Evolutionary conservation across 2,797 vertebrate species (phyloP).

Genomic region (Champsocephalus gunnari): DNA sequence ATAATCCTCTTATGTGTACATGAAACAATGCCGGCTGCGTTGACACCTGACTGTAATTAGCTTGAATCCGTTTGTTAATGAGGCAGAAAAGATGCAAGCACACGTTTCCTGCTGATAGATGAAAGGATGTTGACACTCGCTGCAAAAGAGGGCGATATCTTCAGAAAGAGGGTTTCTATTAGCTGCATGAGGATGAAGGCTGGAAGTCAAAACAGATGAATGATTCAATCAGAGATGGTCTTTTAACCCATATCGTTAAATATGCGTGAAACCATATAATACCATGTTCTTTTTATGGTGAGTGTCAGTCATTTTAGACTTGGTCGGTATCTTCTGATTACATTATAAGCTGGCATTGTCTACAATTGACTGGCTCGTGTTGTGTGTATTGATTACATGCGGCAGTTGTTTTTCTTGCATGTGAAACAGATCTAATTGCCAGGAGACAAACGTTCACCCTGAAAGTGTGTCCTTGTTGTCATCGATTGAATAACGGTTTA

Average conservation of each 20-base stretch:
- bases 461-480: constrained; percentile 46
- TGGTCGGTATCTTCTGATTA: constrained; percentile 32
- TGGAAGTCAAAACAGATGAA: constrained; percentile 33
- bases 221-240: constrained; percentile 17
- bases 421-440: constrained; percentile 38
- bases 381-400: constrained; percentile 43
- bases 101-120: constrained; percentile 68
- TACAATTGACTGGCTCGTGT: constrained; percentile 41
- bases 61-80: constrained; percentile 74
- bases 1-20: constrained; percentile 53
- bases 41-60: constrained; percentile 78
- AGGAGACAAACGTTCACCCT: constrained; percentile 38
- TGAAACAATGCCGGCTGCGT: constrained; percentile 70
- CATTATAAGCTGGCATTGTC: constrained; percentile 44
- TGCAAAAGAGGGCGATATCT: constrained; percentile 68
- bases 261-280: background rate
- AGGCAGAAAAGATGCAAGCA: constrained; percentile 71
- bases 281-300: background rate
- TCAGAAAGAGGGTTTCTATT: constrained; percentile 49
- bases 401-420: constrained; percentile 24
- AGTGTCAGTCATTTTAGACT: background rate
- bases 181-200: constrained; percentile 27
- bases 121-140: constrained; percentile 72
- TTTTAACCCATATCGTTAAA: background rate
- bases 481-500: constrained; percentile 47